Evolutionary conservation across 1,140 invertebrate genomes (phyloP).

Genomic region (Pygmarrhopalites habei): DNA sequence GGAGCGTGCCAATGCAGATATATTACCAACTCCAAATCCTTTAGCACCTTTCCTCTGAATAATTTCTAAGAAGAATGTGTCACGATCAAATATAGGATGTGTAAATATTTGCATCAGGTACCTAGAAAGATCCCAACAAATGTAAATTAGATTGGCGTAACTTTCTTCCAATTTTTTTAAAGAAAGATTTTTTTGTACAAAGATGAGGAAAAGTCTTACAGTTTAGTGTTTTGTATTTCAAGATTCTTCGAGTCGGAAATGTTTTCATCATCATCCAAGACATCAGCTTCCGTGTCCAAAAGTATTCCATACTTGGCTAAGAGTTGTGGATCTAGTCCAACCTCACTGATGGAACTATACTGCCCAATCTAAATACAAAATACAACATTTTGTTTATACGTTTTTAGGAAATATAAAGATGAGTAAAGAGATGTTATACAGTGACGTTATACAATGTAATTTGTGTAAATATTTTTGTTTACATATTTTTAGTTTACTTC

Average conservation of each 20-base stretch:
- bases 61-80: slow-evolving; percentile 53
- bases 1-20: slow-evolving; percentile 48
- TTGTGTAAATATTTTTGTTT: no score
- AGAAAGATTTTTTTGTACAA: not conserved
- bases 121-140: slow-evolving; percentile 38
- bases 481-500: no score
- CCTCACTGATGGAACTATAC: slow-evolving; percentile 42
- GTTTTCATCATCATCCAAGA: slow-evolving; percentile 24
- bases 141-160: no score
- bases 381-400: no score
- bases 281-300: slow-evolving; percentile 40
- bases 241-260: no score
- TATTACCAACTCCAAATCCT: slow-evolving; percentile 53
- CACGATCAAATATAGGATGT: slow-evolving; percentile 46
- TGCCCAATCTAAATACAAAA: slow-evolving; percentile 42
- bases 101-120: slow-evolving; percentile 54
- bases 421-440: no score
- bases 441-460: no score
- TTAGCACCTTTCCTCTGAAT: slow-evolving; percentile 49
- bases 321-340: slow-evolving; percentile 41
- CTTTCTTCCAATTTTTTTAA: no score
- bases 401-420: slow-evolving; percentile 7
- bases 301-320: slow-evolving; percentile 41
- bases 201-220: not conserved
- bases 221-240: not conserved